Conservation (phyloP, 2,888 invertebrate genomes). For the Drosophila leonis region DNA sequence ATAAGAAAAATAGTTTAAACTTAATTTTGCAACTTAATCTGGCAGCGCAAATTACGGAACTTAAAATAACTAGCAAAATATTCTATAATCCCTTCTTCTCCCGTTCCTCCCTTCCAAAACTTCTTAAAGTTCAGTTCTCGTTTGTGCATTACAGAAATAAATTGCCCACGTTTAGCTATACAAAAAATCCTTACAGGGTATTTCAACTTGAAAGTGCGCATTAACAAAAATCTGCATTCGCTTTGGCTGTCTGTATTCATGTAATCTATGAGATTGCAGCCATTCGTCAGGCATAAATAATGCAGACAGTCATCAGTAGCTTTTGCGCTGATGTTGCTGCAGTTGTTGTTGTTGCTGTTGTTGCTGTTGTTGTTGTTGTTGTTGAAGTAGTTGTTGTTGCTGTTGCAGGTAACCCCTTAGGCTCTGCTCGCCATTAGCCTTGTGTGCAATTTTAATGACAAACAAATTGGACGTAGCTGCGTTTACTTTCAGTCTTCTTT, state of each 20-base stretch:
- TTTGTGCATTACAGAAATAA: too few relatives aligned
- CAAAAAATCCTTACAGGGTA: too few relatives aligned
- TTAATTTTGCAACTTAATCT: too few relatives aligned
- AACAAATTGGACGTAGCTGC: slow-evolving; percentile 72
- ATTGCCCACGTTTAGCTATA: not conserved
- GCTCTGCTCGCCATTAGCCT: slow-evolving; percentile 74
- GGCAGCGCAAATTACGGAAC: too few relatives aligned
- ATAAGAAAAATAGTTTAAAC: not conserved
- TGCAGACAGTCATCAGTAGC: slow-evolving; percentile 62
- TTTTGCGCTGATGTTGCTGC: slow-evolving; percentile 29
- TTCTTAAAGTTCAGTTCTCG: too few relatives aligned
- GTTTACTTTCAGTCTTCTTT: slow-evolving; percentile 39
- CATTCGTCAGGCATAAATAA: slow-evolving; percentile 62
- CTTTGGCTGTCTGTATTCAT: slow-evolving; percentile 8
- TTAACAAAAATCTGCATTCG: slow-evolving; percentile 8
- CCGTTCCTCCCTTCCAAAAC: too few relatives aligned
- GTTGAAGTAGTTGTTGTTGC: slow-evolving; percentile 3
- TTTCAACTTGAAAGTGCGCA: slow-evolving; percentile 2
- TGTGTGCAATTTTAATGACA: slow-evolving; percentile 80
- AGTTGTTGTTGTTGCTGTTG: slow-evolving; percentile 2
- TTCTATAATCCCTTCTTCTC: too few relatives aligned
- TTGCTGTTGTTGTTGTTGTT: not conserved
- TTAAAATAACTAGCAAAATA: too few relatives aligned
- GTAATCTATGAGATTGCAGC: slow-evolving; percentile 24
- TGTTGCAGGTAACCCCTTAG: slow-evolving; percentile 54